Base-by-base conservation (phyloP, 1,140 invertebrate genomes). In the Venturia canescens region DNA sequence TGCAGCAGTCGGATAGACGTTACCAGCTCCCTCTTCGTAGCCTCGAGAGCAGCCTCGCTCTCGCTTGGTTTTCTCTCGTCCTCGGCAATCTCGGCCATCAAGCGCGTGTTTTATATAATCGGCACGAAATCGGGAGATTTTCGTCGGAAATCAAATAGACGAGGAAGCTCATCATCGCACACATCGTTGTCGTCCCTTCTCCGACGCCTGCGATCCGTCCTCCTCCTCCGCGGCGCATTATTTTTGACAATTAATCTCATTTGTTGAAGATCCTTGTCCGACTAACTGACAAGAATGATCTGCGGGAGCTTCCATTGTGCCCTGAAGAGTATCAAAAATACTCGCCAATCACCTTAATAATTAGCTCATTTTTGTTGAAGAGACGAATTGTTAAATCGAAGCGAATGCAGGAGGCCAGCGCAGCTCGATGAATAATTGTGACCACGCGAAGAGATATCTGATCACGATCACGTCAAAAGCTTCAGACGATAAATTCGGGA, bases 121-220 rank as follows among this genome's bases (percentile, higher is more conserved):
- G 16, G 34, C 67, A 15, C 6, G 2, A 34, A 66, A 67, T 48
- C 66, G 34, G n/a, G 34, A 67, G 71, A 80, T 80, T 75, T 53
- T 76, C 70, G 72, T 80, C 71, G 57, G 11, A 26, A 38, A 38
- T 74, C 70, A 80, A 60, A 18, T 38, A 76, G 79, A 63, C 60
- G 23, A 26, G 2, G 21, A 63, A 26, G 38, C 71, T 74, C 44
- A 74, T 74, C 71, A 74, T 21, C 44, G 71, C 48, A 3, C 50
- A n/a, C 50, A n/a, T 53, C 48, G 11, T 50, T 50, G 13, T 50
- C 48, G 4, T 18, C 15, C 48, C 15, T 18, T 50, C 48, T 50
- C 48, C 31, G 3, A 3, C 31, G 3, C 13, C 38, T 44, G 7
- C 13, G 1, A 3, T 3, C 38, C 38, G 7, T 11, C 13, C 13